A percentile compares a stretch with the other conserved stretches of the same genome.
phyloP scores from a whole-genome alignment of 2,797 vertebrate genomes.

The Catharus ustulatus region DNA sequence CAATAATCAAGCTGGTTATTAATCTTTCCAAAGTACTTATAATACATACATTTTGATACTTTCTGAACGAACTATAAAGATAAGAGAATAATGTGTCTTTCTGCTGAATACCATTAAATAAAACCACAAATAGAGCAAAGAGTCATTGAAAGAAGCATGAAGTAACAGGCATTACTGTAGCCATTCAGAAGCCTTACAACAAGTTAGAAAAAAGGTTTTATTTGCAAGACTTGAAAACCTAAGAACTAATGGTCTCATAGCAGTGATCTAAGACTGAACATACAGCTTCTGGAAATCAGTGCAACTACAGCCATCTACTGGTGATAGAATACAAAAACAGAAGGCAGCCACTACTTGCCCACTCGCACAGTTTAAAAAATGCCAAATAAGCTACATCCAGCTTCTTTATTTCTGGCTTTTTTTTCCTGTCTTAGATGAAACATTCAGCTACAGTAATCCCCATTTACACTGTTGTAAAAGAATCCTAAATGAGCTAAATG shows the following conservation, averaged over 20 bases:
- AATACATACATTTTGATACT: not conserved
- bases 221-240: not conserved
- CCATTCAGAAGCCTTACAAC: not conserved
- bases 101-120: not conserved
- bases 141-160: not conserved
- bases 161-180: not conserved
- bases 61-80: not conserved
- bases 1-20: not conserved
- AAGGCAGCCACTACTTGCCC: not conserved
- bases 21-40: not conserved
- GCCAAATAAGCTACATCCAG: not conserved
- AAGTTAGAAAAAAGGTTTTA: not conserved
- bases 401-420: not conserved
- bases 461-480: not conserved
- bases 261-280: not conserved
- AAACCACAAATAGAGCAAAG: not conserved
- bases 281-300: not conserved
- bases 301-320: constrained; percentile 55
- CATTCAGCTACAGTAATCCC: not conserved
- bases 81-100: not conserved
- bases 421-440: not conserved
- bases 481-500: not conserved
- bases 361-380: not conserved
- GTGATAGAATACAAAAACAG: not conserved
- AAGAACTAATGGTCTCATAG: not conserved